These are phyloP conservation scores for Elgaria multicarinata DNA, from an alignment of 2,113 vertebrate genomes.

Conservation along the genomic window DNA sequence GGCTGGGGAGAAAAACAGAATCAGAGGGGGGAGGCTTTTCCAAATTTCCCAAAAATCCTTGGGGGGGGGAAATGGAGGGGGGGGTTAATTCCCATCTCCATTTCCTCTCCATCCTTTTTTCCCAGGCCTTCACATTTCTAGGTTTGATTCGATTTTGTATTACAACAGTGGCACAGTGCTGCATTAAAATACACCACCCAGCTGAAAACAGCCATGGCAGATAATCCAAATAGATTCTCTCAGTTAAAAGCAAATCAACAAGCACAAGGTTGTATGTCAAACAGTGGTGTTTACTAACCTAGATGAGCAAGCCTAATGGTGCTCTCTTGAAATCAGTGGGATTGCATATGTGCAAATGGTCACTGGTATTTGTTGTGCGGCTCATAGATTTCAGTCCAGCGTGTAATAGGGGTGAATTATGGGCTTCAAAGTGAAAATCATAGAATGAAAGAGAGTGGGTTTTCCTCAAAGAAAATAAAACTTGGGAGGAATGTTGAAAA, in stretches of 20 bases:
- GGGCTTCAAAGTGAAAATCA: background rate
- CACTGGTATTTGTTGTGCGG: background rate
- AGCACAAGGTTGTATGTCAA: background rate
- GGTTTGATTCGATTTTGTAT: background rate
- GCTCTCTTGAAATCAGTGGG: background rate
- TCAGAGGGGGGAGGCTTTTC: too few species aligned
- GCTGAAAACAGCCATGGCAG: background rate
- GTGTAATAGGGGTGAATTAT: background rate
- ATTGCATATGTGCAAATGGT: background rate
- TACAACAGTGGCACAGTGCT: background rate
- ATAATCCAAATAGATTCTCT: background rate
- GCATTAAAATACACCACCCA: background rate
- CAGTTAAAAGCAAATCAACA: background rate
- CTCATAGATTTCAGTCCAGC: background rate
- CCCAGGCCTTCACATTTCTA: too few species aligned
- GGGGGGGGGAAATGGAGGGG: too few species aligned
- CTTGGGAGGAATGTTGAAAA: constrained; percentile 26
- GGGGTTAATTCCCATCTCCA: too few species aligned
- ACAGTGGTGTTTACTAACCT: background rate
- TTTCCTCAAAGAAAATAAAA: background rate
- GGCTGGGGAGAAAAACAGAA: too few species aligned
- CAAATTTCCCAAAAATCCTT: too few species aligned
- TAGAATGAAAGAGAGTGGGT: background rate
- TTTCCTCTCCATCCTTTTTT: too few species aligned
- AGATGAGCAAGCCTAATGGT: background rate